These are phyloP conservation scores for Nowickia ferox DNA, from an alignment of 2,888 invertebrate species.

Conservation along the genomic window DNA sequence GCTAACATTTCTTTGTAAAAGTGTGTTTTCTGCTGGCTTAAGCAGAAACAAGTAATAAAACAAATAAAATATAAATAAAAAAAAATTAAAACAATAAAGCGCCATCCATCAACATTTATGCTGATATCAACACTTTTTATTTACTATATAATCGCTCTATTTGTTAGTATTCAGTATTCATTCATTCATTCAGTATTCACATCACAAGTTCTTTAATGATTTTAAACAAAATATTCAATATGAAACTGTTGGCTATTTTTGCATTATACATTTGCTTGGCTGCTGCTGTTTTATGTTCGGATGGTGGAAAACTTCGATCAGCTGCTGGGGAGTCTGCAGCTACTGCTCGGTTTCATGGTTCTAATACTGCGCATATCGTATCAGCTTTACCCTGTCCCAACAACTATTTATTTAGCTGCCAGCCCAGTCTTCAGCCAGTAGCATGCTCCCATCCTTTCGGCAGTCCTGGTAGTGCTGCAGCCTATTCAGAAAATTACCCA, in stretches of 20 bases:
- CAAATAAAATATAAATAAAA: background rate
- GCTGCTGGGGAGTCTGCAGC: conserved; percentile 36
- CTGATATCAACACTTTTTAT: conserved; percentile 31
- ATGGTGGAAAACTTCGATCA: conserved; percentile 31
- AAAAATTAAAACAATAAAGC: background rate
- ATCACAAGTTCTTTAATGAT: background rate
- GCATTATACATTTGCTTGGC: conserved; percentile 33
- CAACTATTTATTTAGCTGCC: conserved; percentile 70
- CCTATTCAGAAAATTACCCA: conserved; percentile 68
- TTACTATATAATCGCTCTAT: conserved; percentile 43
- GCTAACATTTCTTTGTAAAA: background rate
- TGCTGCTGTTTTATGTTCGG: conserved; percentile 26
- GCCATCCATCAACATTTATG: background rate
- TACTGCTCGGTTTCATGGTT: conserved; percentile 10
- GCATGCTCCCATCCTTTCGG: conserved; percentile 51
- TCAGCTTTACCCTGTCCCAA: conserved; percentile 64
- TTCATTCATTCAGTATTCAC: background rate
- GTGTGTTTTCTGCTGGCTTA: background rate
- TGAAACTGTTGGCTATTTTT: conserved; percentile 45
- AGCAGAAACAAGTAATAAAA: background rate
- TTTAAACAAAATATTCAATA: conserved; percentile 1
- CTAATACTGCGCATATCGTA: background rate
- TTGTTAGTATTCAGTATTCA: conserved; percentile 10
- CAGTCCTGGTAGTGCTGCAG: conserved; percentile 53
- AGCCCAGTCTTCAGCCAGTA: conserved; percentile 66